These are phyloP conservation scores for Agrotis segetum DNA, from an alignment of 2,888 invertebrate species.

Conservation along the genomic window DNA sequence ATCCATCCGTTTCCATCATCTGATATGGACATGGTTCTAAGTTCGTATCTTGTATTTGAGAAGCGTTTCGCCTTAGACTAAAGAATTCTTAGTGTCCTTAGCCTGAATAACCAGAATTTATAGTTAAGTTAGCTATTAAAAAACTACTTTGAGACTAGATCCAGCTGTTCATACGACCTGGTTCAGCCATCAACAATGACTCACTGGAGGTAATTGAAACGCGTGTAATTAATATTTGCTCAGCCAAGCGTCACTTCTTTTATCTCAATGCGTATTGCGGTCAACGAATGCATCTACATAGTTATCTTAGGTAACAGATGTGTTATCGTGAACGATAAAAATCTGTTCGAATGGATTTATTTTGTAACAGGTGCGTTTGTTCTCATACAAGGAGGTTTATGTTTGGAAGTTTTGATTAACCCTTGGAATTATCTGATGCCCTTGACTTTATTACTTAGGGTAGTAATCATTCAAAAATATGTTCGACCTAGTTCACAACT, in stretches of 20 bases:
- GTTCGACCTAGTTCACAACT: neutral
- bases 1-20: no score
- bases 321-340: conserved; percentile 47
- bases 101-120: neutral
- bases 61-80: neutral
- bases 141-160: conserved; percentile 10
- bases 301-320: conserved; percentile 38
- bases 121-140: neutral
- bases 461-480: neutral
- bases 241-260: conserved; percentile 69
- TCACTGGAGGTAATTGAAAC: conserved; percentile 65
- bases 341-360: conserved; percentile 25
- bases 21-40: no score
- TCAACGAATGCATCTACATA: conserved; percentile 59
- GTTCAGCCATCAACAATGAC: conserved; percentile 62
- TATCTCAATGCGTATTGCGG: conserved; percentile 73
- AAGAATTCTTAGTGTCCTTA: neutral
- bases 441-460: conserved; percentile 20
- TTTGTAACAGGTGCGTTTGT: conserved; percentile 14
- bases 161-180: conserved; percentile 30
- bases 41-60: no score
- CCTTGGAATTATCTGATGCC: conserved; percentile 1
- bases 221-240: conserved; percentile 72
- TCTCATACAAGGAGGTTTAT: neutral
- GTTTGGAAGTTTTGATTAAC: neutral